phyloP scores from a whole-genome alignment of 1,140 invertebrate species.

The Kradibia gibbosae region DNA sequence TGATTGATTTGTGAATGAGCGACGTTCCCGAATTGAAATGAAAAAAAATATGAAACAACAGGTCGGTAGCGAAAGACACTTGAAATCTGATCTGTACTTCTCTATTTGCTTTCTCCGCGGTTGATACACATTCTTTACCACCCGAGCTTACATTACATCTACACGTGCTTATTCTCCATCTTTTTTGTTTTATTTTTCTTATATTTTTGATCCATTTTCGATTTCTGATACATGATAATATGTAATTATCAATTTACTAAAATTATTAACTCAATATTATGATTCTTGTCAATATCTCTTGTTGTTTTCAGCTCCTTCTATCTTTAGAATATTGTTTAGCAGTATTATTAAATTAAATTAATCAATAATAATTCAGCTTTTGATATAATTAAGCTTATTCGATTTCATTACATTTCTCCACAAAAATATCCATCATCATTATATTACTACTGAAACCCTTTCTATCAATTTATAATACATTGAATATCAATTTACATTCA shows the following conservation, averaged over 20 bases:
- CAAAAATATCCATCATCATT: too few species aligned
- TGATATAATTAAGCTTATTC: too few species aligned
- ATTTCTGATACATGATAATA: not conserved
- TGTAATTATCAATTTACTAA: slow-evolving; percentile 41
- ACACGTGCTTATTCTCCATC: slow-evolving; percentile 1
- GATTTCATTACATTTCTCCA: too few species aligned
- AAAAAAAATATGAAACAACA: not conserved
- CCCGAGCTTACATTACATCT: not conserved
- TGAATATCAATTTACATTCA: too few species aligned
- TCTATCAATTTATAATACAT: too few species aligned
- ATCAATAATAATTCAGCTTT: too few species aligned
- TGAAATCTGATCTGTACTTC: not conserved
- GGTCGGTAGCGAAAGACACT: slow-evolving; percentile 6
- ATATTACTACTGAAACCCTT: too few species aligned
- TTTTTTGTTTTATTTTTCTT: not conserved
- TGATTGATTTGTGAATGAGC: slow-evolving; percentile 47
- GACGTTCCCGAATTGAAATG: not conserved
- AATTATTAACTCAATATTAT: slow-evolving; percentile 6
- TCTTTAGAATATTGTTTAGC: too few species aligned
- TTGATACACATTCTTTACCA: slow-evolving; percentile 10
- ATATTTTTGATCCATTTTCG: not conserved
- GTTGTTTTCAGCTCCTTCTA: too few species aligned
- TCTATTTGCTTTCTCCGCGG: slow-evolving; percentile 11
- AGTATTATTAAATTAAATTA: too few species aligned
- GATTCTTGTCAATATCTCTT: not conserved